Evolutionary conservation across 2,888 invertebrate genomes (phyloP).

Genomic region (Cetonia aurata): DNA sequence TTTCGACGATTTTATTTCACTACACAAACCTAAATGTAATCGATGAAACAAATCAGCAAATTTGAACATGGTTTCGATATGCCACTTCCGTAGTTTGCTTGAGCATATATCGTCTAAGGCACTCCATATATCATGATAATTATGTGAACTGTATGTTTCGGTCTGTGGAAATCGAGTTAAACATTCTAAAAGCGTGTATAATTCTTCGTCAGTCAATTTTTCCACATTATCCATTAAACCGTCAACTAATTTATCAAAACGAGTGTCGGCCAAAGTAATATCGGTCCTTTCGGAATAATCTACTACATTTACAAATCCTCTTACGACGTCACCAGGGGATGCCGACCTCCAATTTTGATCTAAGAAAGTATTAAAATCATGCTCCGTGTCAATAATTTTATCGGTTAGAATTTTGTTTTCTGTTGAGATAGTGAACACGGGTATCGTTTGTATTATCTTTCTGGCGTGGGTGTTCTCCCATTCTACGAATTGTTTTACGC

Average conservation of each 20-base stretch:
- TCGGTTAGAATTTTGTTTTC: slow-evolving; percentile 1
- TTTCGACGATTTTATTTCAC: neutral
- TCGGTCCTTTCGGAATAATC: slow-evolving; percentile 57
- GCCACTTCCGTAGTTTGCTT: slow-evolving; percentile 67
- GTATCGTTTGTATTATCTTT: slow-evolving; percentile 45
- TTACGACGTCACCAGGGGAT: slow-evolving; percentile 57
- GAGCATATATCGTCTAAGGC: slow-evolving; percentile 77
- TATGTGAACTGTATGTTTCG: slow-evolving; percentile 69
- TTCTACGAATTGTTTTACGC: slow-evolving; percentile 50
- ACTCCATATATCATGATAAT: slow-evolving; percentile 76
- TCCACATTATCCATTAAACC: slow-evolving; percentile 68
- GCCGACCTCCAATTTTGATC: slow-evolving; percentile 56
- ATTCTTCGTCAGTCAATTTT: slow-evolving; percentile 71
- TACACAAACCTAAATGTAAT: slow-evolving; percentile 64
- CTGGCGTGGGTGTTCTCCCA: slow-evolving; percentile 54
- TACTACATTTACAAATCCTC: slow-evolving; percentile 57
- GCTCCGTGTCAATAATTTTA: slow-evolving; percentile 28
- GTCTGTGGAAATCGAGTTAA: slow-evolving; percentile 70
- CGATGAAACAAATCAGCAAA: slow-evolving; percentile 76
- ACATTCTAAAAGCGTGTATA: slow-evolving; percentile 69
- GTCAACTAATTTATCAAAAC: slow-evolving; percentile 64
- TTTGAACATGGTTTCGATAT: slow-evolving; percentile 69
- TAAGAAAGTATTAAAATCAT: slow-evolving; percentile 54
- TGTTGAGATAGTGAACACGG: neutral
- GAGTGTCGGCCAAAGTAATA: slow-evolving; percentile 58